Evolutionary conservation across 2,113 vertebrate genomes (phyloP).

Genomic region (Anguilla rostrata): DNA sequence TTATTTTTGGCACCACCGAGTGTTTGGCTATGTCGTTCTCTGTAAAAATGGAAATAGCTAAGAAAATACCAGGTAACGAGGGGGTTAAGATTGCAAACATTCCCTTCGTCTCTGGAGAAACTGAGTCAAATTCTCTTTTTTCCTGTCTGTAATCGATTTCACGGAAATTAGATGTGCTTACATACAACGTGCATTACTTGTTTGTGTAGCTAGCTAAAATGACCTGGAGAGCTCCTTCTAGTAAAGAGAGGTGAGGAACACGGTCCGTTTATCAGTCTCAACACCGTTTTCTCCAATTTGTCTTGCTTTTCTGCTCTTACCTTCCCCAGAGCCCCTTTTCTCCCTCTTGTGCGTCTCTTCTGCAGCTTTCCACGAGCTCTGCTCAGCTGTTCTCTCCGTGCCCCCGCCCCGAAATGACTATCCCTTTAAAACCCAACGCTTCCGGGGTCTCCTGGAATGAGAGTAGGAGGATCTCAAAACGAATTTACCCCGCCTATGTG

Average conservation of each 20-base stretch:
- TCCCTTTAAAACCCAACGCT: constrained; percentile 66
- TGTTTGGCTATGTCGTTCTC: constrained; percentile 5
- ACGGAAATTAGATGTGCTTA: constrained; percentile 6
- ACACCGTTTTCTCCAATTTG: not conserved
- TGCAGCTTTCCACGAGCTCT: not conserved
- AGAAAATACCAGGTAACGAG: not conserved
- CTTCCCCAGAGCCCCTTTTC: not conserved
- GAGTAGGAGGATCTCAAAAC: constrained; percentile 39
- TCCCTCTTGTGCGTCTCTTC: constrained; percentile 5
- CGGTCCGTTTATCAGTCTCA: not conserved
- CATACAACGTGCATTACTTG: not conserved
- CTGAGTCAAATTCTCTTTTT: constrained; percentile 17
- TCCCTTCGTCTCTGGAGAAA: constrained; percentile 19
- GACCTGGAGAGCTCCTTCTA: not conserved
- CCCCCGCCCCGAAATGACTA: constrained; percentile 54
- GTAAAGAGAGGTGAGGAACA: not conserved
- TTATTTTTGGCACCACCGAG: not conserved
- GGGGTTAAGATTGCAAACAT: constrained; percentile 25
- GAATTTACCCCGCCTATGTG: constrained; percentile 66
- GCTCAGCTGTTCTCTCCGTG: constrained; percentile 11
- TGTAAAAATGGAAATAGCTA: not conserved
- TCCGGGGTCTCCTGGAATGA: constrained; percentile 62
- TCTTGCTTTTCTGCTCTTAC: constrained; percentile 1
- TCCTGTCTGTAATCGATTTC: constrained; percentile 16
- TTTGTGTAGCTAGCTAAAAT: not conserved